phyloP scores from a whole-genome alignment of 2,888 invertebrate genomes.

The Lapara coniferarum region DNA sequence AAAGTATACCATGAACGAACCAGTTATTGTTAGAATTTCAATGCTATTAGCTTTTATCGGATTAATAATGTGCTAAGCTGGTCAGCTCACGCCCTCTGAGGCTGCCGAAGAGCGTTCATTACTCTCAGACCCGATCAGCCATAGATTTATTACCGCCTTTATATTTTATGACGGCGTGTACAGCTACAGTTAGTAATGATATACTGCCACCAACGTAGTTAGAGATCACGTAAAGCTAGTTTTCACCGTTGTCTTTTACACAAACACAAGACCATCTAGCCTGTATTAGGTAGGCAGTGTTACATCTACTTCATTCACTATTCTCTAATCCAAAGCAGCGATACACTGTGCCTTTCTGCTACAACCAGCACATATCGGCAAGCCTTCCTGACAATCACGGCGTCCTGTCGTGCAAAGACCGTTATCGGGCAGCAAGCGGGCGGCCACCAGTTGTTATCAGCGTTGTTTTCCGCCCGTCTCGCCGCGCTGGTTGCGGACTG shows the following conservation, averaged over 20 bases:
- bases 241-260: neutral
- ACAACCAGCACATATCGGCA: neutral
- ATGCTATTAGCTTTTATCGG: no score
- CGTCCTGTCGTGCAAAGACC: neutral
- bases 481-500: neutral
- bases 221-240: neutral
- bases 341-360: neutral
- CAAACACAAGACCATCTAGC: no score
- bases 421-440: neutral
- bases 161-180: constrained; percentile 14
- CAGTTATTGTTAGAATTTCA: no score
- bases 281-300: no score
- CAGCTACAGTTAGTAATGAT: neutral
- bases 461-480: neutral
- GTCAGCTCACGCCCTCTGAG: neutral
- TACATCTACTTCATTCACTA: neutral
- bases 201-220: neutral
- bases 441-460: neutral
- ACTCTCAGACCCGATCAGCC: neutral
- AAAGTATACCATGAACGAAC: no score
- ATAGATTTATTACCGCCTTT: neutral
- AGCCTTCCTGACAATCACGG: constrained; percentile 2
- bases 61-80: neutral
- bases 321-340: neutral
- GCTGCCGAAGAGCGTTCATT: neutral